phyloP scores from a whole-genome alignment of 2,113 vertebrate species.

The Pseudorhombus dupliciocellatus region DNA sequence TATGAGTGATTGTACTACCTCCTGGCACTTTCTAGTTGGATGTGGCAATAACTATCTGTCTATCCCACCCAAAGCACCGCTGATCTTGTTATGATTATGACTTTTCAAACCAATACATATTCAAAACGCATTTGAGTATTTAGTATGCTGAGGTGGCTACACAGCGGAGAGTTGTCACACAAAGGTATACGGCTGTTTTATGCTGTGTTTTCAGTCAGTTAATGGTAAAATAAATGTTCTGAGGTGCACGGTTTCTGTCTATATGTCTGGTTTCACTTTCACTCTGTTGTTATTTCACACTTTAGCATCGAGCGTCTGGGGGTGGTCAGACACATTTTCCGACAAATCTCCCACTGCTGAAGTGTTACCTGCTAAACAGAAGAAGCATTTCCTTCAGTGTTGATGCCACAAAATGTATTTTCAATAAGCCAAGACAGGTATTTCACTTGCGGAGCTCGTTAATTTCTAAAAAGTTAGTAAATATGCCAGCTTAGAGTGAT shows the following conservation, averaged over 20 bases:
- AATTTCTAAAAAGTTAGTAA: too few relatives aligned
- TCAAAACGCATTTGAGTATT: slow-evolving; percentile 45
- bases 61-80: slow-evolving; percentile 53
- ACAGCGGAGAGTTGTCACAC: neutral
- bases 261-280: neutral
- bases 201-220: neutral
- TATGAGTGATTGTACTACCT: slow-evolving; percentile 64
- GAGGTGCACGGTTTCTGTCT: too few relatives aligned
- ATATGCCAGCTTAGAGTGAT: too few relatives aligned
- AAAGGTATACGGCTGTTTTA: neutral
- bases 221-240: neutral
- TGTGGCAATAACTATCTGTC: slow-evolving; percentile 61
- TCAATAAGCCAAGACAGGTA: too few relatives aligned
- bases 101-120: slow-evolving; percentile 41
- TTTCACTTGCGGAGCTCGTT: too few relatives aligned
- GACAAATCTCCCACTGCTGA: neutral
- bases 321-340: too few relatives aligned
- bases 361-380: neutral
- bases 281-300: too few relatives aligned
- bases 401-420: neutral
- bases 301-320: too few relatives aligned
- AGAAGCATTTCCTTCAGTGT: neutral
- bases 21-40: slow-evolving; percentile 57
- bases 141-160: neutral
- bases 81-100: slow-evolving; percentile 66